Base-by-base conservation (phyloP, 1,140 invertebrate genomes). In the Phymorhynchus buccinoides region DNA sequence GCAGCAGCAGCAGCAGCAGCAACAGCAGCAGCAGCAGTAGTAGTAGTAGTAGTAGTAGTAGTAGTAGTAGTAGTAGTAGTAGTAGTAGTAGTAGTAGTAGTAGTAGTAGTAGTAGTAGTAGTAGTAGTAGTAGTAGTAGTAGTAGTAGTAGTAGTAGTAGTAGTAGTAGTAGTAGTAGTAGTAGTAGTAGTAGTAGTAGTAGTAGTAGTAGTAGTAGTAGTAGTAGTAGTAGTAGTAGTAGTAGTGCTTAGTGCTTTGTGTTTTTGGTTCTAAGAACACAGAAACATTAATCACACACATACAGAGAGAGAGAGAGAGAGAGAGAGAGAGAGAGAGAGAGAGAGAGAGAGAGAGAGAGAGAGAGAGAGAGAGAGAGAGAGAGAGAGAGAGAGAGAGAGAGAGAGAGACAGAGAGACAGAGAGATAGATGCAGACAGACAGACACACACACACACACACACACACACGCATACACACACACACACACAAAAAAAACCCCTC, bases 211-310 rank as follows among this genome's bases (percentile, higher is more conserved):
- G 52, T 83, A 83, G 52, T 83, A 83, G 52, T 83, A 83, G 52
- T 83, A 75, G 48, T 83, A 75, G 52, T 83, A 83, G 52, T 83
- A 83, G 3, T 83, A 83, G 52, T 83, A 83, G 52, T 83, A 83
- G 2, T 83, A 71, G 66, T 71, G 6, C 4, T 71, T 3, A 32
- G n/a, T 7, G 1, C n/a, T n/a, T 71, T 30, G 66, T 71, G 2
- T n/a, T 71, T 1, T n/a, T 71, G 35, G 1, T 71, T 7, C n/a
- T 71, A 6, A 32, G 1, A 6, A 32, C 14, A 71, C n/a, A 6
- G 35, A 32, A 1, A 71, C n/a, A 30, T 30, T n/a, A n/a, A n/a
- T n/a, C n/a, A n/a, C n/a, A n/a, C n/a, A n/a, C n/a, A n/a, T n/a
- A n/a, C n/a, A n/a, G n/a, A n/a, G n/a, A n/a, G n/a, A n/a, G n/a